Evolutionary conservation across 2,797 vertebrate species (phyloP).

Genomic region (Orestias chungarensis): DNA sequence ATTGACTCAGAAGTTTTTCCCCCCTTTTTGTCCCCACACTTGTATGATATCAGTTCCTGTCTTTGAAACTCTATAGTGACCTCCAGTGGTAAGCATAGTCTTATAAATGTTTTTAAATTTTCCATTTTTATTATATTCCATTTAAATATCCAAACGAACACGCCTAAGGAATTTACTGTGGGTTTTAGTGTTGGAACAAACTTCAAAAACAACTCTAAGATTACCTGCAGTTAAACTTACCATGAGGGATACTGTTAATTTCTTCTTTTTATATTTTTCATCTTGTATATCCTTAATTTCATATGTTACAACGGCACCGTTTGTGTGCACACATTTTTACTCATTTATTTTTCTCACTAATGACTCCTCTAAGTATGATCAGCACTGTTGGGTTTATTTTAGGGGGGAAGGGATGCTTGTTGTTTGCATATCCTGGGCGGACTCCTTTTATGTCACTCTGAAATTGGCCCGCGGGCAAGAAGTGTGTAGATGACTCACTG

Average conservation of each 20-base stretch:
- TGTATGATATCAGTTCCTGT: not conserved
- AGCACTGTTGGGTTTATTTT: slow-evolving; percentile 35
- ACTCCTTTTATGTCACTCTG: slow-evolving; percentile 61
- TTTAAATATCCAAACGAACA: too few relatives aligned
- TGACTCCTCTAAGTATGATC: slow-evolving; percentile 24
- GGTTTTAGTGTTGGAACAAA: not conserved
- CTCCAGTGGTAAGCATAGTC: slow-evolving; percentile 53
- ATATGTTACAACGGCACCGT: not conserved
- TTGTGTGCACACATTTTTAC: not conserved
- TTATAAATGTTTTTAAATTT: too few relatives aligned
- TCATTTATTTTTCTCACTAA: not conserved
- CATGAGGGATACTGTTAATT: not conserved
- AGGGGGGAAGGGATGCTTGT: slow-evolving; percentile 7
- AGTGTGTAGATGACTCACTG: slow-evolving; percentile 60
- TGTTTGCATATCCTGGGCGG: slow-evolving; percentile 79
- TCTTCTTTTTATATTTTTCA: not conserved
- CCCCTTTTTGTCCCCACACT: not conserved
- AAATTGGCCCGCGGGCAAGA: slow-evolving; percentile 65
- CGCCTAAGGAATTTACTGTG: not conserved
- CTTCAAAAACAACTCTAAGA: not conserved
- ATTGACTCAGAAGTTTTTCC: slow-evolving; percentile 10
- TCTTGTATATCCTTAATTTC: not conserved
- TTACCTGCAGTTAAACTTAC: not conserved
- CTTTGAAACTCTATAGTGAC: slow-evolving; percentile 50
- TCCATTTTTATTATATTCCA: too few relatives aligned